Conservation (phyloP, 1,140 invertebrate species). For the Popillia japonica region DNA sequence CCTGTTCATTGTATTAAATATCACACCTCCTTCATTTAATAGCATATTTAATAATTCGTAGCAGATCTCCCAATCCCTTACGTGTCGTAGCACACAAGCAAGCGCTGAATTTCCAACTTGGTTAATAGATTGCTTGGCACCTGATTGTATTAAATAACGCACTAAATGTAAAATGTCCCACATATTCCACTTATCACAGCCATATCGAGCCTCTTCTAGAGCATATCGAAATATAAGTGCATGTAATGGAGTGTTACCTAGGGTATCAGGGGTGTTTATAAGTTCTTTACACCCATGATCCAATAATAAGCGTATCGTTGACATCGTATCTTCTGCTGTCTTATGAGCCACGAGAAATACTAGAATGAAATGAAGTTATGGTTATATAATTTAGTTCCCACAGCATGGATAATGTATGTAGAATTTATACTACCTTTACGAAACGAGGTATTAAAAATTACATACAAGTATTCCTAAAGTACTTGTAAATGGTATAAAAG, state of each 20-base stretch:
- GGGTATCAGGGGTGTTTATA: slow-evolving; percentile 76
- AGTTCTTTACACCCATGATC: slow-evolving; percentile 74
- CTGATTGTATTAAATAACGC: slow-evolving; percentile 68
- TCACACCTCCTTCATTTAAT: slow-evolving; percentile 69
- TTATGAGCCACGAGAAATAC: slow-evolving; percentile 71
- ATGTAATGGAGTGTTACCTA: slow-evolving; percentile 72
- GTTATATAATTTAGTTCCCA: no score
- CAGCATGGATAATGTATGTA: no score
- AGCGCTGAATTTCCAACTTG: slow-evolving; percentile 75
- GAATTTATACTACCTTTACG: no score
- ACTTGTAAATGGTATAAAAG: no score
- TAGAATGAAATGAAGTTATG: slow-evolving; percentile 51
- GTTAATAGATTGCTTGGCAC: slow-evolving; percentile 74
- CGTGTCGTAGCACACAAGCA: slow-evolving; percentile 75
- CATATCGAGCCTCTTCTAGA: slow-evolving; percentile 74
- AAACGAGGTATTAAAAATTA: no score
- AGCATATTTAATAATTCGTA: slow-evolving; percentile 78
- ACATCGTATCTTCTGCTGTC: slow-evolving; percentile 73
- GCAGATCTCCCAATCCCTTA: slow-evolving; percentile 79
- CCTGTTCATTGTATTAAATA: slow-evolving; percentile 15
- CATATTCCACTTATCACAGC: slow-evolving; percentile 76
- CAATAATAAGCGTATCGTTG: slow-evolving; percentile 70
- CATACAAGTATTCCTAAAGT: no score
- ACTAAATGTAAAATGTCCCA: slow-evolving; percentile 77
- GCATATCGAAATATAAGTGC: slow-evolving; percentile 77